Evolutionary conservation across 1,140 invertebrate genomes (phyloP).

Genomic region (Phymastichus coffea): DNA sequence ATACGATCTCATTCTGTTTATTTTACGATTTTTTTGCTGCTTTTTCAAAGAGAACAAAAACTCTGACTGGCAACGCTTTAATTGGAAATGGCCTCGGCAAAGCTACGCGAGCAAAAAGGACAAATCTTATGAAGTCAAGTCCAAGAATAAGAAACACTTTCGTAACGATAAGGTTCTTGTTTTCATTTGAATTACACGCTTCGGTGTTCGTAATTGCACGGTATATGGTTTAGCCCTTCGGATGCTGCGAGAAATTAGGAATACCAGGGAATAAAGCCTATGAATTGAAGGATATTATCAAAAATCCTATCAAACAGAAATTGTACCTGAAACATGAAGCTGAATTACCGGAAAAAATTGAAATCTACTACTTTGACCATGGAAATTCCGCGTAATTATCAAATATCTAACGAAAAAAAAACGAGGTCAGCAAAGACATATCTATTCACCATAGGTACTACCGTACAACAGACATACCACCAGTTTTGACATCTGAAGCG

Average conservation of each 20-base stretch:
- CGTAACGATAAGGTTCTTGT: slow-evolving; percentile 32
- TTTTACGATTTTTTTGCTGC: no score
- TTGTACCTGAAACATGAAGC: neutral
- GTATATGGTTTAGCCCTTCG: slow-evolving; percentile 33
- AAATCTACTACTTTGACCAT: slow-evolving; percentile 70
- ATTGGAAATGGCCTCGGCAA: slow-evolving; percentile 33
- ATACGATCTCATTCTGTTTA: no score
- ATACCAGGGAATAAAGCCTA: slow-evolving; percentile 33
- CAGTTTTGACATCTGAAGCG: slow-evolving; percentile 58
- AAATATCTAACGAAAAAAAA: no score
- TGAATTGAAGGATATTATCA: neutral
- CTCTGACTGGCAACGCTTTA: slow-evolving; percentile 27
- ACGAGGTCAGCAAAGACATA: neutral
- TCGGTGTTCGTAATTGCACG: no score
- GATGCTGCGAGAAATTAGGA: slow-evolving; percentile 35
- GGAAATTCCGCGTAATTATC: slow-evolving; percentile 61
- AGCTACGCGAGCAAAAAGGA: slow-evolving; percentile 30
- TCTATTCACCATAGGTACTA: slow-evolving; percentile 50
- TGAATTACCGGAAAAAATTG: slow-evolving; percentile 58
- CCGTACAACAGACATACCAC: slow-evolving; percentile 63
- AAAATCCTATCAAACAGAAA: slow-evolving; percentile 9
- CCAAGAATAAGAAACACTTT: slow-evolving; percentile 29
- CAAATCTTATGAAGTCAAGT: slow-evolving; percentile 36
- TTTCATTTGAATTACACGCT: slow-evolving; percentile 5
- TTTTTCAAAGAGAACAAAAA: slow-evolving; percentile 21